Evolutionary conservation across 2,113 vertebrate genomes (phyloP).

Genomic region (Perca schrenkii): DNA sequence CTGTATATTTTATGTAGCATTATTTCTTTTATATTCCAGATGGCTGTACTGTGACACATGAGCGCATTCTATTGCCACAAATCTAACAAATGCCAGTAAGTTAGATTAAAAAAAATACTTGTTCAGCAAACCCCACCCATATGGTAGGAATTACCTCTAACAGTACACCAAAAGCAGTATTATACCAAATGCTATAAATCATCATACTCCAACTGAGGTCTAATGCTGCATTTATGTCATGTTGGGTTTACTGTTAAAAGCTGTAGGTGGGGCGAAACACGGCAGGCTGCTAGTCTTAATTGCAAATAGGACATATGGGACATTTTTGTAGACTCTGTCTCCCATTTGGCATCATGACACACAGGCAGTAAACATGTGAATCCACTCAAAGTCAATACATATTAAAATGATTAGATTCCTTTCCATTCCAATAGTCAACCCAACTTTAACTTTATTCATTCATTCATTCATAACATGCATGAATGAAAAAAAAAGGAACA

Average conservation of each 20-base stretch:
- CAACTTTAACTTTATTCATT: neutral
- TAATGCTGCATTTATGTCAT: neutral
- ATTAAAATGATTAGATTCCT: neutral
- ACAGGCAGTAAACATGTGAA: slow-evolving; percentile 13
- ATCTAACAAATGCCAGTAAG: neutral
- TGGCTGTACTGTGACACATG: slow-evolving; percentile 8
- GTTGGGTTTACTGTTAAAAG: neutral
- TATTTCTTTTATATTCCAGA: neutral
- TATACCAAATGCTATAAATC: neutral
- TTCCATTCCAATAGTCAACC: neutral
- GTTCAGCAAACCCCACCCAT: slow-evolving; percentile 9
- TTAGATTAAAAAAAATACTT: neutral
- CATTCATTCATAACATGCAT: no score
- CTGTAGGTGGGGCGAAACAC: rapidly evolving
- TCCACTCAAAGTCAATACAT: slow-evolving; percentile 22
- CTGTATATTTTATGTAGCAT: slow-evolving; percentile 2
- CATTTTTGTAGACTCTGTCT: slow-evolving; percentile 1
- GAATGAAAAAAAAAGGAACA: no score
- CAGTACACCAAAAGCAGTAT: neutral
- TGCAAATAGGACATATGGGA: slow-evolving; percentile 1
- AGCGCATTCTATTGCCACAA: neutral
- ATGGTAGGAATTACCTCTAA: neutral
- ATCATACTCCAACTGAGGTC: neutral
- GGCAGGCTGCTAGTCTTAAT: neutral
- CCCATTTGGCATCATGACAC: neutral